Percentiles rank a stretch among this genome's conserved stretches.
Evolutionary conservation across 2,113 vertebrate genomes (phyloP).

Genomic region (Rhinoptilus africanus): DNA sequence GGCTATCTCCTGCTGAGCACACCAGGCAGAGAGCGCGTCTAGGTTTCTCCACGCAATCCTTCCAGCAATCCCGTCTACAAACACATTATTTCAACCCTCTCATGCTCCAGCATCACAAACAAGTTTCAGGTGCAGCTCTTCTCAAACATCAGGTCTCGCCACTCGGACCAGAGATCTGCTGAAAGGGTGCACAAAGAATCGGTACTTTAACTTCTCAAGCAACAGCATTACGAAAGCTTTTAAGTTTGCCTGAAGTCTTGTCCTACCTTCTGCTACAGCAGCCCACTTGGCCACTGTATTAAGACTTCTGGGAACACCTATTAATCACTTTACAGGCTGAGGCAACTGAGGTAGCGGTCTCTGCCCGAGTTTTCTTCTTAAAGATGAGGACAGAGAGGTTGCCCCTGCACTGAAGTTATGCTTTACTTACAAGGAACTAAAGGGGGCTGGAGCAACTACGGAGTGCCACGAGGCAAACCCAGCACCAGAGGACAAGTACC

Average conservation of each 20-base stretch:
- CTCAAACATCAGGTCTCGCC: neutral
- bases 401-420: neutral
- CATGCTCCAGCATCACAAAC: neutral
- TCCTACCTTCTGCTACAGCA: slow-evolving; percentile 53
- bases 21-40: neutral
- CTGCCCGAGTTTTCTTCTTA: neutral
- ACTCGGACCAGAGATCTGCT: neutral
- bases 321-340: slow-evolving; percentile 52
- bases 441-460: neutral
- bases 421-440: neutral
- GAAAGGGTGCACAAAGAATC: neutral
- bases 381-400: neutral
- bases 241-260: slow-evolving; percentile 7
- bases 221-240: neutral
- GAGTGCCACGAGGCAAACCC: neutral
- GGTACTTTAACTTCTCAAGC: neutral
- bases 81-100: neutral
- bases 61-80: neutral
- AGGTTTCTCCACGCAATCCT: neutral
- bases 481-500: neutral
- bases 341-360: slow-evolving; percentile 27
- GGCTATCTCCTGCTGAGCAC: neutral
- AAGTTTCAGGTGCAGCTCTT: neutral
- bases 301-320: slow-evolving; percentile 59
- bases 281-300: slow-evolving; percentile 55